Evolutionary conservation across 2,888 invertebrate species (phyloP).

Genomic region (Stramonita haemastoma): DNA sequence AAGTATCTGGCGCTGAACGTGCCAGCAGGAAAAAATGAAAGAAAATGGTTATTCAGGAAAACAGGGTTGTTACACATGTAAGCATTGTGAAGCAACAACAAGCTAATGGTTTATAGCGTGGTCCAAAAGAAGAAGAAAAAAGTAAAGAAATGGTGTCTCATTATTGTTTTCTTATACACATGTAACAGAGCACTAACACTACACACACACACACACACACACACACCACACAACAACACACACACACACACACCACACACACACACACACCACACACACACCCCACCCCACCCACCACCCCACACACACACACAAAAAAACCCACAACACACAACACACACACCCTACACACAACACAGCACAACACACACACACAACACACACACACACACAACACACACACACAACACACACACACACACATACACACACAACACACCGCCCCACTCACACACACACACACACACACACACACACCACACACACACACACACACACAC

Average conservation of each 20-base stretch:
- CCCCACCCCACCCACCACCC: too few relatives aligned
- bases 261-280: too few relatives aligned
- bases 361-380: not conserved
- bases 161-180: not conserved
- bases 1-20: constrained; percentile 78
- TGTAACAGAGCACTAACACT: not conserved
- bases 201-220: not conserved
- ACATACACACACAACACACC: not conserved
- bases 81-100: too few relatives aligned
- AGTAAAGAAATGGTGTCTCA: too few relatives aligned
- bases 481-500: too few relatives aligned
- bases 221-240: too few relatives aligned
- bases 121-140: too few relatives aligned
- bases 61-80: too few relatives aligned
- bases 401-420: too few relatives aligned
- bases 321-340: not conserved
- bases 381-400: too few relatives aligned
- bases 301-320: not conserved
- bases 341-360: not conserved
- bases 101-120: too few relatives aligned
- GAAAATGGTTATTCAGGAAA: not conserved
- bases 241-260: too few relatives aligned
- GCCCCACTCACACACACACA: not conserved
- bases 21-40: not conserved
- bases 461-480: not conserved